phyloP scores from a whole-genome alignment of 2,113 vertebrate genomes.

The Muntiacus reevesi region DNA sequence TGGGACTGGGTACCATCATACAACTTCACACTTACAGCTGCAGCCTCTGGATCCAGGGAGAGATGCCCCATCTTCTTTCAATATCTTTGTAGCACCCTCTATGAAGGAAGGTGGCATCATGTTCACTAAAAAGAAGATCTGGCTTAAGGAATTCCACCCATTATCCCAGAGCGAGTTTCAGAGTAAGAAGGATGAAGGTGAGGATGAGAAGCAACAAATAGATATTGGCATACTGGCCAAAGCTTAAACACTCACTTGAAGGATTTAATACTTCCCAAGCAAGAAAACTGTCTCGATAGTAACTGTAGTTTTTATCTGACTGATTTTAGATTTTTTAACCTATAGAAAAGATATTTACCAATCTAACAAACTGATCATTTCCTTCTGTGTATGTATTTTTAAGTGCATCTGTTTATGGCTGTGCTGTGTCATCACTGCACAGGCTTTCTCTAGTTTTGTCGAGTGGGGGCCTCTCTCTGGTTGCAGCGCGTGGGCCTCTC shows the following conservation, averaged over 20 bases:
- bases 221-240: neutral
- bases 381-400: neutral
- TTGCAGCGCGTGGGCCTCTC: neutral
- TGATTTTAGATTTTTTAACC: neutral
- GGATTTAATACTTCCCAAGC: neutral
- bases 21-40: neutral
- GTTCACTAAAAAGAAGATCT: neutral
- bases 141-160: neutral
- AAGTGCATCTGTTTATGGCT: neutral
- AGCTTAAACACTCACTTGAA: neutral
- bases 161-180: neutral
- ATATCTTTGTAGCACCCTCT: neutral
- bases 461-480: neutral
- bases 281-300: neutral
- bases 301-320: neutral
- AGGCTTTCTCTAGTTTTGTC: neutral
- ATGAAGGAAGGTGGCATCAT: neutral
- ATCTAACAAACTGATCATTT: neutral
- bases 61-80: rapidly evolving
- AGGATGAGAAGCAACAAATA: neutral
- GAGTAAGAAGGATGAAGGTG: neutral
- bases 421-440: neutral
- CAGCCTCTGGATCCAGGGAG: neutral
- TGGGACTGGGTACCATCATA: neutral
- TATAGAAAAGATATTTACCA: neutral